Base-by-base conservation (phyloP, 2,888 invertebrate species). In the Gastracanthus pulcherrimus region DNA sequence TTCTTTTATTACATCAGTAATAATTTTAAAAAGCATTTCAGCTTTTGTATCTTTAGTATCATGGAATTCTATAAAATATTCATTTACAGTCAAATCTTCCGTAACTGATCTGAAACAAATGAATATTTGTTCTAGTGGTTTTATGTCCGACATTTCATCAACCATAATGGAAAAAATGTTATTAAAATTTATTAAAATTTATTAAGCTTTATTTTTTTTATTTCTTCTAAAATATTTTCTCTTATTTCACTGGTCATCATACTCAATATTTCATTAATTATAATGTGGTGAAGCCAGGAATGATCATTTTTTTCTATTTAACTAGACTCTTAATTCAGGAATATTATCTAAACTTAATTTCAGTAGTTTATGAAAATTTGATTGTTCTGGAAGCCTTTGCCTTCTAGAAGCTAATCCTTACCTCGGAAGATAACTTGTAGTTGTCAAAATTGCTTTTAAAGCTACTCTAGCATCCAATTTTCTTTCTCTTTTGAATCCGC, bases 281-380 rank as follows among this genome's bases (percentile, higher is more conserved):
- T 48, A 13, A 16, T 48, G n/a, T 48, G 48, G n/a, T 48, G 48
- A n/a, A 76, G 29, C 71, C 81, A 76, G 9, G 48, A 13, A 41
- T 31, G 29, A 64, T 62, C 45, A 38, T 38, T 38, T 38, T 23
- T 51, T 58, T 66, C 72, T 38, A 31, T 41, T 45, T 23, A 81
- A 51, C 81, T 71, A 76, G 7, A 29, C 31, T 13, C 64, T 62
- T 3, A 81, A 51, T 71, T 69, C 45, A 26, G 69, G 69, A 62
- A 80, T 58, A 81, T 81, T 78, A 45, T 77, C 58, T 41, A 74
- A 75, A 76, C 82, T 74, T 76, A 77, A 55, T 74, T 81, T 67
- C 11, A 83, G 76, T n/a, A 84, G 66, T 67, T 83, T 82, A 34
- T 80, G 64, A 31, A 84, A 72, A 79, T 84, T 84, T 13, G 83